Base-by-base conservation (phyloP, 2,888 invertebrate genomes). In the Neocrepidodera transversa region DNA sequence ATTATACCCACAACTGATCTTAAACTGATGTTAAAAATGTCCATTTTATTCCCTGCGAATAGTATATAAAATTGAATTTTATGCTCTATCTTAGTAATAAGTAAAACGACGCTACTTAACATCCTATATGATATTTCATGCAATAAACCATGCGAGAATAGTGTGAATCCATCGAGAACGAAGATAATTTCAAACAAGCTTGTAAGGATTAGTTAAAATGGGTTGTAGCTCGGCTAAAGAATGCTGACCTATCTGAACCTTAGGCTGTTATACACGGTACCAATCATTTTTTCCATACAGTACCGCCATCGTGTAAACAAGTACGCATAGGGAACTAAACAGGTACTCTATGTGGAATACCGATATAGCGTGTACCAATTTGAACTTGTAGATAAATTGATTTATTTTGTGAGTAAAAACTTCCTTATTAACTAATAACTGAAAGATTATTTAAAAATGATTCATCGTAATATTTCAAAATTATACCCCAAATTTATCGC, bases 291-390 rank as follows among this genome's bases (percentile, higher is more conserved):
- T 54, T 51, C 13, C 45, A n/a, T 36, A 35, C 45, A 32, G 45
- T 54, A 54, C 53, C 45, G 53, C 45, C 53, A 45, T 54, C 53
- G 53, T 54, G 53, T 54, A 54, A 54, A 54, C 53, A 54, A 54
- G 53, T 54, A 54, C 53, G 53, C 53, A 54, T 54, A 54, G 53
- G 45, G 35, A 54, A 45, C 45, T 45, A 45, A 53, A 23, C 53
- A 26, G 53, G 53, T 53, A 53, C 13, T 11, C 43, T 23, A 28
- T 30, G 18, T 30, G 43, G 52, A 52, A 52, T 26, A n/a, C 11
- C 2, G 32, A 45, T n/a, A 42, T 20, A 11, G 17, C 14, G 23
- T 38, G 35, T 17, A 5, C 36, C 32, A 36, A 48, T 23, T 23
- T 23, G 3, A 23, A 23, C 7, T 23, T n/a, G n/a, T n/a, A n/a